Evolutionary conservation across 2,888 invertebrate species (phyloP), one percentile per base, ranked within the genome.

Genomic region (Stenoptilia bipunctidactyla): DNA sequence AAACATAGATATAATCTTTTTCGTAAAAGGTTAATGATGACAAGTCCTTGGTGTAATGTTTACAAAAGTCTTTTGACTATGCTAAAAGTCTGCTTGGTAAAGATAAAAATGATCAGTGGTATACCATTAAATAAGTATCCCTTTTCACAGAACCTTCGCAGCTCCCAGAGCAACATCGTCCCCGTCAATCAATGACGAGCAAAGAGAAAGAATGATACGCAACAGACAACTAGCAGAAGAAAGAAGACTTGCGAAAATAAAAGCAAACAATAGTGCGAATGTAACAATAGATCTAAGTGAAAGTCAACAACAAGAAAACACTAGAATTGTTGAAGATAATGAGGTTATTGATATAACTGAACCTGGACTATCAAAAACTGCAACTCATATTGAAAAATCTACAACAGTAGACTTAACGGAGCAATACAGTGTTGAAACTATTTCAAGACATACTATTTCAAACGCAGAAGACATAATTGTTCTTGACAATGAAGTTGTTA

Each of bases 201-300:
- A 90, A 55, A 84, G 86, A 49, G 87, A 90, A 39, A 86, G 88
- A 54, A 89, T 92, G 68, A 85, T 91, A 15, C 85, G 85, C 48
- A 93, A 92, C 57, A 84, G 89, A 38, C 79, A 82, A 51, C 46
- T 88, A 36, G 92, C 92, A 0, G 85, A 89, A 64, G 88, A 91
- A 57, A 82, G 86, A 46, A 69, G 88, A 38, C 72, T 86, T n/a
- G 87, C 87, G 0, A 86, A 82, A 55, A 56, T 85, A 8, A 66
- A 76, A 52, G n/a, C 4, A n/a, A 30, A 12, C 30, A 30, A 30
- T 10, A 30, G 2, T 30, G 9, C 30, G 3, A n/a, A n/a, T 30
- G n/a, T 20, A 8, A 20, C 20, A 20, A 20, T 20, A 20, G 20
- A 20, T 8, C 8, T 20, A 8, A 20, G 20, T 20, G 20, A 20